These are phyloP conservation scores for Verasper variegatus DNA, from an alignment of 2,113 vertebrate genomes.

Conservation along the genomic window DNA sequence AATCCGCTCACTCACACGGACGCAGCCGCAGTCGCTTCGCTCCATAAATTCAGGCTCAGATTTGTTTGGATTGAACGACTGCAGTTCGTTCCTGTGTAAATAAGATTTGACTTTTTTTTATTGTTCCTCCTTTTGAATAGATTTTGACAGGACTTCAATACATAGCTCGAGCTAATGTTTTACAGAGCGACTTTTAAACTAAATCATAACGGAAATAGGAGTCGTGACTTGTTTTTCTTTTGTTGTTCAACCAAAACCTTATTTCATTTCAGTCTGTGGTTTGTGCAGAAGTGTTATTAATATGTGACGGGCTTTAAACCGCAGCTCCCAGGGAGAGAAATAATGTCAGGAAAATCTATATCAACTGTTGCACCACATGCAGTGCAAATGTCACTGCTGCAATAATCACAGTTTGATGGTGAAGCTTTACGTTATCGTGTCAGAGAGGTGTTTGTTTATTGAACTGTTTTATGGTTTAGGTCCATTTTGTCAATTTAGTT, in stretches of 20 bases:
- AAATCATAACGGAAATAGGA: background rate
- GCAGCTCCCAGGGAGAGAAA: background rate
- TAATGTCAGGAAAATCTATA: background rate
- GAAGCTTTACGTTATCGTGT: background rate
- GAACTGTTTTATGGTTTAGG: too few relatives aligned
- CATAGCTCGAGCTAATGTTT: background rate
- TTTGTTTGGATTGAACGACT: slow-evolving; percentile 16
- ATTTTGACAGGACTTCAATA: background rate
- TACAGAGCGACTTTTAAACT: background rate
- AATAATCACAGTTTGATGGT: background rate
- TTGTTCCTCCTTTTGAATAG: background rate
- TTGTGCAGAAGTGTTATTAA: background rate
- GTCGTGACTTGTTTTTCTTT: background rate
- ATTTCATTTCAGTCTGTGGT: background rate
- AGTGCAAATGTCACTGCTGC: background rate
- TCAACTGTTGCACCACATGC: background rate
- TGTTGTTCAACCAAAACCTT: background rate
- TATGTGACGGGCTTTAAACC: background rate
- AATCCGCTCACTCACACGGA: slow-evolving; percentile 36
- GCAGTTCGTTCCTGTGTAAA: background rate
- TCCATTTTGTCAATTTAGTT: too few relatives aligned
- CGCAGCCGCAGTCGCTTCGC: slow-evolving; percentile 19
- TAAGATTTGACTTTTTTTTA: slow-evolving; percentile 16
- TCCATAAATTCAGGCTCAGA: slow-evolving; percentile 34
- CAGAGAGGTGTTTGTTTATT: too few relatives aligned